A percentile compares a stretch with the other conserved stretches of the same genome.
These are phyloP conservation scores for Linnaemya tessellans DNA, from an alignment of 2,888 invertebrate species.

Conservation along the genomic window DNA sequence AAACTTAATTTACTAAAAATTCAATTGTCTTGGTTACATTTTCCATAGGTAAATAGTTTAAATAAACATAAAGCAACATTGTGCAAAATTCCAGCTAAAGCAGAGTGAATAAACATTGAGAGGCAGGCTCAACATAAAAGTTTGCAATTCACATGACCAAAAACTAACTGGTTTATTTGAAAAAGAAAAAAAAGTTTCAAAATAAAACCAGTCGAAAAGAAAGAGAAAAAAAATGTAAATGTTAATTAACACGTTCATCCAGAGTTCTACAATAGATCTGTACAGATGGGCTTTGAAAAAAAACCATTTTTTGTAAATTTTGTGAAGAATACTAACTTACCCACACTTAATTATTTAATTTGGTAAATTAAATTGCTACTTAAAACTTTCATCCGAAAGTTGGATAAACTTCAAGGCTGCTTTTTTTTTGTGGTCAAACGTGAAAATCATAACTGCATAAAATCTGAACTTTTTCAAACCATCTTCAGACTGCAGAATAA, in stretches of 20 bases:
- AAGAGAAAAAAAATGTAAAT: not conserved
- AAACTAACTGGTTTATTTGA: slow-evolving; percentile 45
- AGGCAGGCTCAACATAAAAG: slow-evolving; percentile 29
- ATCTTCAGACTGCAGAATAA: slow-evolving; percentile 23
- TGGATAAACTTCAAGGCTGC: too few relatives aligned
- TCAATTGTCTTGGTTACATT: too few relatives aligned
- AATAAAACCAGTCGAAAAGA: not conserved
- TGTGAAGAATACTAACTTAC: too few relatives aligned
- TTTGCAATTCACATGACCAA: slow-evolving; percentile 40
- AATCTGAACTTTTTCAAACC: not conserved
- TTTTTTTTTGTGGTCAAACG: not conserved
- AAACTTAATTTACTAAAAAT: too few relatives aligned
- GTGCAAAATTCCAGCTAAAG: too few relatives aligned
- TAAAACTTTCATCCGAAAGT: too few relatives aligned
- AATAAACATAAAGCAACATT: too few relatives aligned
- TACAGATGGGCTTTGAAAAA: too few relatives aligned
- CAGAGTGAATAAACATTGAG: slow-evolving; percentile 32
- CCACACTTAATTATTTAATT: too few relatives aligned
- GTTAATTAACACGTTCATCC: not conserved
- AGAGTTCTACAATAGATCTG: not conserved
- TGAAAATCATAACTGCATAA: not conserved
- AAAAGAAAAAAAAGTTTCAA: slow-evolving; percentile 21
- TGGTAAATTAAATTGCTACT: too few relatives aligned
- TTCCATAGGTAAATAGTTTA: too few relatives aligned
- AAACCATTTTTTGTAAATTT: too few relatives aligned